Evolutionary conservation across 1,140 invertebrate species (phyloP).

Genomic region (Calephelis virginiensis): DNA sequence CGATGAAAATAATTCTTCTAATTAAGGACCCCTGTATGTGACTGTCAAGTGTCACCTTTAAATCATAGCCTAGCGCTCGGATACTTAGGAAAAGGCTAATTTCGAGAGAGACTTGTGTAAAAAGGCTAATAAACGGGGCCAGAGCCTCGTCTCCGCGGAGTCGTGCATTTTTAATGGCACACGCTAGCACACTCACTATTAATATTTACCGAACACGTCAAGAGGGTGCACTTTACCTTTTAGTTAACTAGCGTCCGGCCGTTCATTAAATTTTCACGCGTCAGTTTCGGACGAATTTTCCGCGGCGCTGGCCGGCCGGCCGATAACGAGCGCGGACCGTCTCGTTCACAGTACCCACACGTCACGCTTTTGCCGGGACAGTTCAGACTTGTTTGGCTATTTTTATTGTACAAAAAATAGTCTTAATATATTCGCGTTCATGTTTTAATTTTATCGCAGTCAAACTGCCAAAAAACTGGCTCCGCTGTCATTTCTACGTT

Average conservation of each 20-base stretch:
- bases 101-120: constrained; percentile 49
- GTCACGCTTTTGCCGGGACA: too few species aligned
- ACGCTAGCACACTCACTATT: constrained; percentile 75
- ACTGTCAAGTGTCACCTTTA: constrained; percentile 19
- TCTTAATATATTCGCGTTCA: too few species aligned
- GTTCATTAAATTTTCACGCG: constrained; percentile 78
- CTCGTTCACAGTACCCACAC: constrained; percentile 48
- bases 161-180: constrained; percentile 76
- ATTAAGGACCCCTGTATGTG: too few species aligned
- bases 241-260: constrained; percentile 78
- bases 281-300: constrained; percentile 78
- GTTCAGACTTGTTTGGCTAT: too few species aligned
- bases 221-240: constrained; percentile 79
- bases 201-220: constrained; percentile 78
- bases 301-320: constrained; percentile 70
- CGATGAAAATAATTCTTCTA: too few species aligned
- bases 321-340: constrained; percentile 65
- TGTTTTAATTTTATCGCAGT: too few species aligned
- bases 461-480: too few species aligned
- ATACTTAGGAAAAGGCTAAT: constrained; percentile 37
- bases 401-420: too few species aligned
- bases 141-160: constrained; percentile 60
- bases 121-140: constrained; percentile 64
- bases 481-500: too few species aligned
- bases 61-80: constrained; percentile 20